phyloP scores from a whole-genome alignment of 2,113 vertebrate species.

The Henicopernis longicauda region DNA sequence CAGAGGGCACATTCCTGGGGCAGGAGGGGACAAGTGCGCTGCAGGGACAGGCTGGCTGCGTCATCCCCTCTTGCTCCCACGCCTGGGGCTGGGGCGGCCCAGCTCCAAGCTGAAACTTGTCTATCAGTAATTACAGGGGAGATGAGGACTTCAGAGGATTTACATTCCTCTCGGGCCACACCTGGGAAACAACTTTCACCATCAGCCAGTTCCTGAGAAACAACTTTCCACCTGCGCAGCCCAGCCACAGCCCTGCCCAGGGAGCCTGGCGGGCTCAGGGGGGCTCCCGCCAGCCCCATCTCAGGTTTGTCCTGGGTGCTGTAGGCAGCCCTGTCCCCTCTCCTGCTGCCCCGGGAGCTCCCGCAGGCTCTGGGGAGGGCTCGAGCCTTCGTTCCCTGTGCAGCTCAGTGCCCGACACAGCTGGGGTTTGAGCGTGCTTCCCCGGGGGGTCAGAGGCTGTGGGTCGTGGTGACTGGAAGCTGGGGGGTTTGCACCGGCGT shows the following conservation, averaged over 20 bases:
- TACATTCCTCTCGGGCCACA: slow-evolving; percentile 25
- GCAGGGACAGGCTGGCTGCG: background rate
- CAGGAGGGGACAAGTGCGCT: background rate
- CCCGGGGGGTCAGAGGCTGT: rapidly evolving
- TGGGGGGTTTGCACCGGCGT: rapidly evolving
- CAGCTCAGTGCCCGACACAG: rapidly evolving
- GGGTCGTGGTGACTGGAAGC: background rate
- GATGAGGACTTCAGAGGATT: background rate
- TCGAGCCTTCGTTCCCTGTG: background rate
- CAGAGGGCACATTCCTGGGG: background rate
- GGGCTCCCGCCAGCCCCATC: background rate
- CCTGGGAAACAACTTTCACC: slow-evolving; percentile 56
- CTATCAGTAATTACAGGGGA: slow-evolving; percentile 35
- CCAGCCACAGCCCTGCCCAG: background rate
- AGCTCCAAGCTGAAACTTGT: slow-evolving; percentile 47
- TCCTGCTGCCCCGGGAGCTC: background rate
- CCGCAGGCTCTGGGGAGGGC: rapidly evolving
- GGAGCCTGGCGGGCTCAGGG: background rate
- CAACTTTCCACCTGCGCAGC: background rate
- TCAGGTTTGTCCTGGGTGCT: background rate
- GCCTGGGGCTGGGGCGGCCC: slow-evolving; percentile 1
- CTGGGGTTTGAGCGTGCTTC: rapidly evolving
- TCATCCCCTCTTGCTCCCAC: slow-evolving; percentile 6
- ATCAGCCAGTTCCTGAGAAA: slow-evolving; percentile 34
- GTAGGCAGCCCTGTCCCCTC: background rate